Conservation (phyloP, 1,140 invertebrate species). For the Pectinophora gossypiella region DNA sequence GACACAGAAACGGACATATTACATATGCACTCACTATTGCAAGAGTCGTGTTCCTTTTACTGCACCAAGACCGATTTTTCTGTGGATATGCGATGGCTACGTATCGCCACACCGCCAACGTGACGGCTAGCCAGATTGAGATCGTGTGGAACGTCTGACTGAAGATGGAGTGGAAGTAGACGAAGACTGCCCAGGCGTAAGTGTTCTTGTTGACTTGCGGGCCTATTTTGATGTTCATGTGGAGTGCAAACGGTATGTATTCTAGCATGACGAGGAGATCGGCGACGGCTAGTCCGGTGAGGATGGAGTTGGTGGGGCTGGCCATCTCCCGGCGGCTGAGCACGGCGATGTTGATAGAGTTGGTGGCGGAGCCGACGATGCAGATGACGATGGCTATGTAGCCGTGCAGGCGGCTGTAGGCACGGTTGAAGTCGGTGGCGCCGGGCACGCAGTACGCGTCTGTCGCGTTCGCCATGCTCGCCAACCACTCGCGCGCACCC, state of each 20-base stretch:
- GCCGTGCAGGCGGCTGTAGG: conserved; percentile 68
- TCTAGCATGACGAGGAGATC: conserved; percentile 95
- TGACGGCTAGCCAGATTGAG: conserved; percentile 94
- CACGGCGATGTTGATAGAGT: conserved; percentile 96
- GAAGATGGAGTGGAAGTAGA: conserved; percentile 90
- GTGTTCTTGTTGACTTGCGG: conserved; percentile 78
- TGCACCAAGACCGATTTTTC: conserved; percentile 86
- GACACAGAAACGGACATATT: conserved; percentile 88
- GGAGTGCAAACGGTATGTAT: conserved; percentile 92
- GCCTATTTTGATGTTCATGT: conserved; percentile 83
- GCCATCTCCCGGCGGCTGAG: conserved; percentile 92
- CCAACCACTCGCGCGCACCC: conserved; percentile 17
- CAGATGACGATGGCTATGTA: conserved; percentile 82
- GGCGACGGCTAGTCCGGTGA: conserved; percentile 92
- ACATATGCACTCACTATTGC: conserved; percentile 89
- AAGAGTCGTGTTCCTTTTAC: conserved; percentile 80
- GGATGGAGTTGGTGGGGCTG: conserved; percentile 89
- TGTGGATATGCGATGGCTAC: conserved; percentile 90
- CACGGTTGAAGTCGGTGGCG: conserved; percentile 64
- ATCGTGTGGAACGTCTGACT: conserved; percentile 92
- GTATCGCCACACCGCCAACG: conserved; percentile 94
- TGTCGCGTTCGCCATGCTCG: conserved; percentile 55
- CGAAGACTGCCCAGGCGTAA: conserved; percentile 88
- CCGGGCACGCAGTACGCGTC: conserved; percentile 66
- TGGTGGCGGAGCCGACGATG: conserved; percentile 93